These are phyloP conservation scores for Argyrosomus regius DNA, from an alignment of 2,797 vertebrate species.

Conservation along the genomic window DNA sequence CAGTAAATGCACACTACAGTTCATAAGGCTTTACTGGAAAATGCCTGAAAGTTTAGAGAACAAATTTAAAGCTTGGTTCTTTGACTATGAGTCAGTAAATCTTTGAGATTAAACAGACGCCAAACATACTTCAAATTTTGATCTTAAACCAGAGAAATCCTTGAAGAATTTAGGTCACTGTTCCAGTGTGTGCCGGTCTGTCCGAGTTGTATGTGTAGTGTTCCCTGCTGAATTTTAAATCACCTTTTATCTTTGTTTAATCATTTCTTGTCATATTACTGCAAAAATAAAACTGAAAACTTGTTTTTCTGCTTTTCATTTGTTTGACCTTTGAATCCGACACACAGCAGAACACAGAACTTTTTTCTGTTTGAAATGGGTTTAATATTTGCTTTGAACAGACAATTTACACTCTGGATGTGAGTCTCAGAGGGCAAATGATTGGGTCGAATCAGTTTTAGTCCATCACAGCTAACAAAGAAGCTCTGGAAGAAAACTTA, in stretches of 20 bases:
- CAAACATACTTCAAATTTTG: constrained; percentile 58
- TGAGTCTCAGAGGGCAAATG: constrained; percentile 23
- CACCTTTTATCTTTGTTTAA: not conserved
- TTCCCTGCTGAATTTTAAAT: constrained; percentile 9
- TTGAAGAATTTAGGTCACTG: constrained; percentile 46
- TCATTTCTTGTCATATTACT: not conserved
- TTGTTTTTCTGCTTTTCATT: not conserved
- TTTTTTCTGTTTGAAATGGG: constrained; percentile 29
- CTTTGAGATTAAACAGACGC: constrained; percentile 56
- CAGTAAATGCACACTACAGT: not conserved
- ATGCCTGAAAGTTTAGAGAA: constrained; percentile 8
- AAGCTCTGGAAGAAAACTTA: constrained; percentile 31
- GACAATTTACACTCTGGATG: constrained; percentile 26
- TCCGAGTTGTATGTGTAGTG: not conserved
- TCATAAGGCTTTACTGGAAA: constrained; percentile 9
- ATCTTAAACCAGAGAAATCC: constrained; percentile 51
- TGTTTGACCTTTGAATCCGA: constrained; percentile 3
- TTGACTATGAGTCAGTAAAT: constrained; percentile 37
- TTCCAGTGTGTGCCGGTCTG: constrained; percentile 19
- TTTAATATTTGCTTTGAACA: constrained; percentile 40
- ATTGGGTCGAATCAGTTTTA: constrained; percentile 37
- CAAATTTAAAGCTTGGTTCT: constrained; percentile 14
- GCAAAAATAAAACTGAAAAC: constrained; percentile 9
- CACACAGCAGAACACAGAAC: constrained; percentile 7
- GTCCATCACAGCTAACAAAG: constrained; percentile 36